Base-by-base conservation (phyloP, 1,140 invertebrate species). In the Eumeta japonica region DNA sequence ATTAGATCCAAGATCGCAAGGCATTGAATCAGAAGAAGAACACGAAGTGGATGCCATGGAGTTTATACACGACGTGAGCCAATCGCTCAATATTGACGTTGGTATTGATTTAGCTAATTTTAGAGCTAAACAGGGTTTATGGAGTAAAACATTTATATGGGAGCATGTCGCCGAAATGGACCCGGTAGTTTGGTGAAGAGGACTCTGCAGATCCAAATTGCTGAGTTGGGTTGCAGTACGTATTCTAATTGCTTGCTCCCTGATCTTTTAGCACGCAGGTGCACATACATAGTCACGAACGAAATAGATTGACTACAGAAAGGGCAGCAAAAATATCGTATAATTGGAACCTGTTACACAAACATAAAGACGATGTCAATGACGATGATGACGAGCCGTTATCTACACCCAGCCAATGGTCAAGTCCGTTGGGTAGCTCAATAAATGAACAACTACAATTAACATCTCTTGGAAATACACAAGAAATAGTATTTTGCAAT, bases 291-390 rank as follows among this genome's bases (percentile, higher is more conserved):
- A 46, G 16, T 10, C 18, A 43, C 0, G 46, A 51, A 38, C 13
- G 46, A 41, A 55, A 48, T 33, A 35, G 37, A 35, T 27, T 51
- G 10, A 44, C 46, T 12, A 46, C 39, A 15, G 46, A 48, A 10
- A 44, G 46, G 31, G 41, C 45, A 37, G 40, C 38, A 33, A 50
- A 50, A 43, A 46, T 54, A 3, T 32, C 51, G 3, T 45, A 50
- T 29, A 50, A 50, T 20, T 50, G 45, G 45, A 54, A 46, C 20
- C 18, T 46, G 13, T 10, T 47, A 18, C 28, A 46, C 13, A 46
- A 41, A 48, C 31, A 40, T 9, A 18, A n/a, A n/a, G n/a, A 7
- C 7, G 7, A 24, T 7, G 20, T 7, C 7, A 24, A 7, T 7
- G n/a, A 24, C 7, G 20, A n/a, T 7, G 7, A 24, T 7, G 7